Evolutionary conservation across 2,797 vertebrate species (phyloP).

Genomic region (Notoglanidium macrostoma): DNA sequence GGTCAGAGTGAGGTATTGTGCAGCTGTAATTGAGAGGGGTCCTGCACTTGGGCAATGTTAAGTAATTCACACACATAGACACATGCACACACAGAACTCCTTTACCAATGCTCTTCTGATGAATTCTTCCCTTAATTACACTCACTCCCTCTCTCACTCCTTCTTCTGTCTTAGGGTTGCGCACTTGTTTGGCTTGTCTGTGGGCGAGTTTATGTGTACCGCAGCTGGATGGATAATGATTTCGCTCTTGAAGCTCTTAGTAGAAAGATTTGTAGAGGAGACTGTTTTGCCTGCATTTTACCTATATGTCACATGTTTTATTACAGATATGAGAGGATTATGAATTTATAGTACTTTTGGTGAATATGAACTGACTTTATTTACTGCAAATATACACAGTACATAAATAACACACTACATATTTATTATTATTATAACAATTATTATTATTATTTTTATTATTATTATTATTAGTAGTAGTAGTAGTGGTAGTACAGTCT

Average conservation of each 20-base stretch:
- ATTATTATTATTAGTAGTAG: neutral
- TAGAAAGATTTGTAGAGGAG: neutral
- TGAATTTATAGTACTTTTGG: neutral
- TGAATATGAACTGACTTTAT: neutral
- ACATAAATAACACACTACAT: neutral
- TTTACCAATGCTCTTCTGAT: conserved; percentile 22
- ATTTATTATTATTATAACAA: no score
- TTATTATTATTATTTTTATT: neutral
- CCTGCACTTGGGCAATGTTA: conserved; percentile 51
- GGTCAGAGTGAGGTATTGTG: conserved; percentile 65
- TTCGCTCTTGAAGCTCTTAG: conserved; percentile 23
- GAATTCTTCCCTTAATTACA: conserved; percentile 13
- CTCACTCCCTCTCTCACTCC: neutral
- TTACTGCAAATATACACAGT: neutral
- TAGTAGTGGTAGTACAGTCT: neutral
- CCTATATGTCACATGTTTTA: neutral
- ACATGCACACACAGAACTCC: conserved; percentile 41
- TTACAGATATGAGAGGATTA: neutral
- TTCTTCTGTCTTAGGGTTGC: neutral
- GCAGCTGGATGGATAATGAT: conserved; percentile 42
- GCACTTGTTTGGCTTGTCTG: conserved; percentile 47
- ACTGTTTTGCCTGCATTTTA: conserved; percentile 9
- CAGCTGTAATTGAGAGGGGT: conserved; percentile 50
- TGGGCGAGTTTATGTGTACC: conserved; percentile 52
- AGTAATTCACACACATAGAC: conserved; percentile 38